Percentiles rank a stretch among this genome's conserved stretches.
Evolutionary conservation across 2,888 invertebrate genomes (phyloP).

Genomic region (Oscheius onirici): DNA sequence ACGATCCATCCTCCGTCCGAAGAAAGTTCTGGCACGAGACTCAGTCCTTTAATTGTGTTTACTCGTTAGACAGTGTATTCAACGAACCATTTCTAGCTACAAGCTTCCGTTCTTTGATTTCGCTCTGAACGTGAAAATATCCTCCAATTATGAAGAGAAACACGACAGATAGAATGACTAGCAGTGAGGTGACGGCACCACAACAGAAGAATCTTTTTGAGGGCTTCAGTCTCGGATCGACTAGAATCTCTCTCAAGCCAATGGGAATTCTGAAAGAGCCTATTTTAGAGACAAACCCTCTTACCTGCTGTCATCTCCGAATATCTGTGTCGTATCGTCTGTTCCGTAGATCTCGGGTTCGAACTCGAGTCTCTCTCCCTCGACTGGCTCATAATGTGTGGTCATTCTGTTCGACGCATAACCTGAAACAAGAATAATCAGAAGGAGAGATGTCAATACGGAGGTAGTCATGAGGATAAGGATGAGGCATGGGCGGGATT

Average conservation of each 20-base stretch:
- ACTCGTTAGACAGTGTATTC: not conserved
- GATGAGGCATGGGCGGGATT: too few species aligned
- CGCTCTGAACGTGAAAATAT: conserved; percentile 22
- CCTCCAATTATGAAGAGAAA: conserved; percentile 25
- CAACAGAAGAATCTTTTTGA: conserved; percentile 24
- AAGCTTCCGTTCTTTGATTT: conserved; percentile 3
- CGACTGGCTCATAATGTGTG: conserved; percentile 21
- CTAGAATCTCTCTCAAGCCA: conserved; percentile 12
- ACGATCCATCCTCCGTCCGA: conserved; percentile 4
- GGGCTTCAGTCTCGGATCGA: conserved; percentile 17
- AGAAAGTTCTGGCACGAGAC: conserved; percentile 5
- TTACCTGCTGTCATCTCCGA: conserved; percentile 21
- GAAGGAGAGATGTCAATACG: too few species aligned
- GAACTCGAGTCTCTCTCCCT: conserved; percentile 26
- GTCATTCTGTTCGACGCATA: conserved; percentile 19
- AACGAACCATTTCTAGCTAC: conserved; percentile 8
- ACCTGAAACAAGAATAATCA: not conserved
- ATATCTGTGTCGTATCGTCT: conserved; percentile 19
- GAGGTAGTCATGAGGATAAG: not conserved
- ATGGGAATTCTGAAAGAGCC: conserved; percentile 22
- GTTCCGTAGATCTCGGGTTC: conserved; percentile 18
- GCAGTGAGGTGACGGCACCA: conserved; percentile 8
- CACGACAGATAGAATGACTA: conserved; percentile 2
- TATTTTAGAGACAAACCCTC: not conserved
- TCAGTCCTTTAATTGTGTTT: conserved; percentile 6